Base-by-base conservation (phyloP, 30 jellyfish, hydroid and myxozoan genomes). In the Haliclystus octoradiatus region DNA sequence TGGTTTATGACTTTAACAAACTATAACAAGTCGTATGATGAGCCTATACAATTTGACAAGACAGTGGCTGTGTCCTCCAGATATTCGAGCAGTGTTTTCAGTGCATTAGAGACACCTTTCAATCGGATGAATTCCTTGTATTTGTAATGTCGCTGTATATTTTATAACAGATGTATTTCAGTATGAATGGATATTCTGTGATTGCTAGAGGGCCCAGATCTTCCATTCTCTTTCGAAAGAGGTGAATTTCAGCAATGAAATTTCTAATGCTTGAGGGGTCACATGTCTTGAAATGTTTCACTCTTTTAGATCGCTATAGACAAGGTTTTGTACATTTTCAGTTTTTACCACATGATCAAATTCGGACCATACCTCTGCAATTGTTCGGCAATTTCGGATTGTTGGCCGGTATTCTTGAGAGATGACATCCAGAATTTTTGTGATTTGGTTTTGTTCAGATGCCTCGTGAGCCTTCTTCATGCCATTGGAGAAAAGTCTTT, bases 21-120 rank as follows among this genome's bases (percentile, higher is more conserved):
- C n/a, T n/a, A n/a, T n/a, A n/a, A n/a, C n/a, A n/a, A n/a, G n/a
- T 40, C 57, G 19, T 5, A 40, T 40, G 57, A 40, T 40, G 57
- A 40, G 57, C 57, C 9, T 40, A 5, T 40, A 40, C 57, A 19
- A 40, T 40, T 40, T 40, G 57, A 40, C 57, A 40, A 40, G 57
- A 40, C 57, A 40, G 57, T 40, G 57, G 57, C 57, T 40, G 57
- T 40, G 57, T 40, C 57, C 57, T 40, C 57, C 57, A 40, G 57
- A 40, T 40, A 40, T 40, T 40, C 57, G 19, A 40, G 57, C 57
- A 40, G 19, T 40, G 57, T 40, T 40, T 40, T 40, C 57, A 40
- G 57, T 40, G 57, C 57, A 40, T 40, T 40, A 40, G 57, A 19
- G 57, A 40, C 57, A 40, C 57, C 57, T 40, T 40, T 40, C 57